phyloP scores from a whole-genome alignment of 2,797 vertebrate species.

The Dendrocincla tyrannina region DNA sequence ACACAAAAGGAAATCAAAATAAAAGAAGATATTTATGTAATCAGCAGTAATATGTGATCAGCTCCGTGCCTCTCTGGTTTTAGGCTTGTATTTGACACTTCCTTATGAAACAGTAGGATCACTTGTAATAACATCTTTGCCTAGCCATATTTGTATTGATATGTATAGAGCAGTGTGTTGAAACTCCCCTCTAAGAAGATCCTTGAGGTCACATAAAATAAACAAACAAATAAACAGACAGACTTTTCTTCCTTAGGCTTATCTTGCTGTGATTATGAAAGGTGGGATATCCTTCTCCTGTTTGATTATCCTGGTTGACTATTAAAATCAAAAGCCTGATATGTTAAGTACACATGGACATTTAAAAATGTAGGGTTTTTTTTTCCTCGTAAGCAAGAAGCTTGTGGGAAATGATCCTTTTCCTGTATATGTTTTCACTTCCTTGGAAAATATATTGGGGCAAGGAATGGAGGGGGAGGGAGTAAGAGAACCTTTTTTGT shows the following conservation, averaged over 20 bases:
- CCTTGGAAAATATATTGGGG: slow-evolving; percentile 35
- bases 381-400: not conserved
- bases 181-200: slow-evolving; percentile 26
- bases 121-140: not conserved
- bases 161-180: slow-evolving; percentile 12
- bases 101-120: not conserved
- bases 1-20: slow-evolving; percentile 19
- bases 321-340: not conserved
- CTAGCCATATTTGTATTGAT: slow-evolving; percentile 21
- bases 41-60: not conserved
- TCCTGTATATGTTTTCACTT: slow-evolving; percentile 10
- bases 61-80: not conserved
- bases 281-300: slow-evolving; percentile 4
- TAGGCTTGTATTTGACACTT: not conserved
- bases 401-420: slow-evolving; percentile 30
- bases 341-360: not conserved
- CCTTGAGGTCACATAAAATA: slow-evolving; percentile 35
- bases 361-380: not conserved
- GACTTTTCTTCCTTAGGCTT: slow-evolving; percentile 17
- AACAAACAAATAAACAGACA: slow-evolving; percentile 28
- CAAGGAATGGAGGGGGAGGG: not conserved
- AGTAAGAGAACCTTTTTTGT: slow-evolving; percentile 38
- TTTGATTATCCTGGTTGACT: not conserved
- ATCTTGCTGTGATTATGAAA: not conserved
- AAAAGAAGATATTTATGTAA: not conserved